Evolutionary conservation across 1,140 invertebrate genomes (phyloP), one percentile per base, ranked within the genome.

Genomic region (Drosophila bipectinata): DNA sequence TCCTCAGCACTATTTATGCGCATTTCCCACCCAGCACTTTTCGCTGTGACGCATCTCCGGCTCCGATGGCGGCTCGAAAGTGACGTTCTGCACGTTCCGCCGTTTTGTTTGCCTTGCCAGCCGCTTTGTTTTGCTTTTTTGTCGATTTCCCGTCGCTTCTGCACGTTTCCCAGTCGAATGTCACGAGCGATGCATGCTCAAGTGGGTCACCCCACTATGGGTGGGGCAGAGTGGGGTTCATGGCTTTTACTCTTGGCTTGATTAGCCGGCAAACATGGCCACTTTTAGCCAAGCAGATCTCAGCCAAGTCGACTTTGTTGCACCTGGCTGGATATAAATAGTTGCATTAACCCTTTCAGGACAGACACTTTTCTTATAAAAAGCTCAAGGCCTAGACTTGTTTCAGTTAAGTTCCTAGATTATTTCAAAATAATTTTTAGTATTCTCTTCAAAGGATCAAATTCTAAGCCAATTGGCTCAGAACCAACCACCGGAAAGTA

Each of bases 101-200:
- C 62, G 58, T 87, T 77, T 67, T 78, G 81, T 79, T 83, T 78
- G 52, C 28, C 18, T 71, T 63, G 56, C 37, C 24, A 21, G 37
- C 34, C 54, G 61, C 56, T 60, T 71, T 53, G 53, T 60, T 72
- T 82, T 63, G 69, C 56, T 57, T 62, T 68, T 71, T 68, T 71
- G 78, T 78, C 82, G 49, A 82, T 87, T 88, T 87, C 37, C 83
- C 75, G 62, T 74, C 49, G 68, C 77, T 75, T 87, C 51, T 75
- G 82, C 82, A 87, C 82, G 82, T 87, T 79, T 76, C 56, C 82
- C 62, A 72, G 75, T 59, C 79, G 83, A 87, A 87, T 87, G 82
- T 88, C 83, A 88, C 82, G 82, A 88, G 82, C 83, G 79, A 63
- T 54, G 83, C 83, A 82, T 88, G 83, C 77, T 88, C 78, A 87